A percentile compares a stretch with the other conserved stretches of the same genome.
Evolutionary conservation across 2,797 vertebrate genomes (phyloP).

Genomic region (Muscicapa striata): DNA sequence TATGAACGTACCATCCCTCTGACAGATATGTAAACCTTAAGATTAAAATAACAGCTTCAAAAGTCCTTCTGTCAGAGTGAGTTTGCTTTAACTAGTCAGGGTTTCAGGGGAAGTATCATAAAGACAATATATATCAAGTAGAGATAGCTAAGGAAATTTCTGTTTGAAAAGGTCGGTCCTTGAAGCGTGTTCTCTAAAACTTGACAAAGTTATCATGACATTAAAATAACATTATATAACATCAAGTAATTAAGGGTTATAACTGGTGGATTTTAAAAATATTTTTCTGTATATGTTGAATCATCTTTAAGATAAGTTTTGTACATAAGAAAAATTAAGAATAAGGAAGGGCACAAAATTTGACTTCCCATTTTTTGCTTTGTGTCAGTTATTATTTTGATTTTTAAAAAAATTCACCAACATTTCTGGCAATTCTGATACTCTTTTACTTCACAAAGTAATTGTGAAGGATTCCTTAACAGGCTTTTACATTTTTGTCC

Average conservation of each 20-base stretch:
- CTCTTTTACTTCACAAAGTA: neutral
- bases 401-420: neutral
- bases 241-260: neutral
- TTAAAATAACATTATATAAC: neutral
- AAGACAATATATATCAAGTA: conserved; percentile 7
- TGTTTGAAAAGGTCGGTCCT: neutral
- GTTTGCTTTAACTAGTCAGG: conserved; percentile 50
- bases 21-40: conserved; percentile 60
- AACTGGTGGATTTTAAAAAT: neutral
- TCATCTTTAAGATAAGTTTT: neutral
- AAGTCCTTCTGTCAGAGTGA: conserved; percentile 53
- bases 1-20: conserved; percentile 33
- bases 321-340: neutral
- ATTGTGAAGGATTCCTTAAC: neutral
- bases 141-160: neutral
- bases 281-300: neutral
- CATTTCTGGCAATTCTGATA: neutral
- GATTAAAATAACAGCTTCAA: conserved; percentile 67
- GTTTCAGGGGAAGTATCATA: conserved; percentile 41
- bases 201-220: neutral
- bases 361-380: neutral
- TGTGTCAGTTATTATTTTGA: neutral
- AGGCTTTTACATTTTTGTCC: neutral
- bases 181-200: neutral
- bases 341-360: neutral